Evolutionary conservation across 2,888 invertebrate species (phyloP).

Genomic region (Agriopis aurantiaria): DNA sequence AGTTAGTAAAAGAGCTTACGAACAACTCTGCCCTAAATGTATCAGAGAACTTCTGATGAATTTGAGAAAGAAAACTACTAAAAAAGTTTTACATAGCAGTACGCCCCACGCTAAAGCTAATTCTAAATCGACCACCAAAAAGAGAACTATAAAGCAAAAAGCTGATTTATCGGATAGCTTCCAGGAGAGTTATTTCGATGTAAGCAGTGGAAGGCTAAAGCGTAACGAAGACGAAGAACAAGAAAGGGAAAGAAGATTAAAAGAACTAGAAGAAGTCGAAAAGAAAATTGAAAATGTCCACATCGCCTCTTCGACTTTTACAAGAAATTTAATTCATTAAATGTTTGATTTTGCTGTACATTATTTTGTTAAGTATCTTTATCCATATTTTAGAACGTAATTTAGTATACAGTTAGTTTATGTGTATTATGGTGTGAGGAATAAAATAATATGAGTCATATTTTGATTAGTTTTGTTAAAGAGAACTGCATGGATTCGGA

Average conservation of each 20-base stretch:
- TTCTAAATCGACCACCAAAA: neutral
- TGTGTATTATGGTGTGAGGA: slow-evolving; percentile 9
- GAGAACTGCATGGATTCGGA: neutral
- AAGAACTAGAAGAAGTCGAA: slow-evolving; percentile 57
- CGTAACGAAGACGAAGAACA: slow-evolving; percentile 41
- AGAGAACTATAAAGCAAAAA: slow-evolving; percentile 10
- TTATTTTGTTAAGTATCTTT: slow-evolving; percentile 31
- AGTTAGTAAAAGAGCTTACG: slow-evolving; percentile 29
- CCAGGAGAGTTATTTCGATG: neutral
- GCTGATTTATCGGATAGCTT: slow-evolving; percentile 19
- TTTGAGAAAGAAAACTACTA: slow-evolving; percentile 17
- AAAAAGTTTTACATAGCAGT: slow-evolving; percentile 1
- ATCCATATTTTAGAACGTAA: slow-evolving; percentile 23
- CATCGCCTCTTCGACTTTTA: slow-evolving; percentile 33
- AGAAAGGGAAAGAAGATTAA: slow-evolving; percentile 51
- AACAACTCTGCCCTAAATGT: slow-evolving; percentile 41
- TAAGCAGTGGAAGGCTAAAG: slow-evolving; percentile 32
- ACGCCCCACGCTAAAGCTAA: slow-evolving; percentile 1
- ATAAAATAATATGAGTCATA: slow-evolving; percentile 3
- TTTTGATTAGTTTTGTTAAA: neutral
- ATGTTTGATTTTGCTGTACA: slow-evolving; percentile 5
- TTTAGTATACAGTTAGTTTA: slow-evolving; percentile 23
- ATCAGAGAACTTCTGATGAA: slow-evolving; percentile 27
- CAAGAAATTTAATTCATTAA: slow-evolving; percentile 2
- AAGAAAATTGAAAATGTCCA: slow-evolving; percentile 53